Base-by-base conservation (phyloP, 2,797 vertebrate species). In the Hoplostethus atlanticus region DNA sequence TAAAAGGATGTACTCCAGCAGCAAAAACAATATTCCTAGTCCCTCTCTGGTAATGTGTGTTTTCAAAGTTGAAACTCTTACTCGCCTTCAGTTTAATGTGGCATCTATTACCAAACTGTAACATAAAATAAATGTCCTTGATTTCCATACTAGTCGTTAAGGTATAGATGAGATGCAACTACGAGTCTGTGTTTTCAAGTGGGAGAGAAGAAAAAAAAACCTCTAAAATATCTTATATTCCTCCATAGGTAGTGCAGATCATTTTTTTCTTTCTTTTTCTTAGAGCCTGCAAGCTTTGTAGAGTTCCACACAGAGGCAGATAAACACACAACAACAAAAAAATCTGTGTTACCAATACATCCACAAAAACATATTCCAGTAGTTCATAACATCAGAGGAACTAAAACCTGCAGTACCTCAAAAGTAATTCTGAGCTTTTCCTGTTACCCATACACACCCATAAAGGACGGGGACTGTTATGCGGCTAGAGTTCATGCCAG, bases 61-160 rank as follows among this genome's bases (percentile, higher is more conserved):
- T 96, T 94, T 93, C 94, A 94, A 96, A 96, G 94, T 95, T 94
- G 93, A 93, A 95, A 96, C 94, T 95, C 94, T 94, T 93, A 93
- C 92, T 95, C 90, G 94, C 93, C 92, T 94, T 94, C 94, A 94
- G 93, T 92, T 94, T 95, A 96, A 95, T 94, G 94, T 95, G 93
- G 90, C 94, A 92, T 94, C 93, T 93, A 95, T 94, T 95, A 95
- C 89, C 87, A 84, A 92, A 92, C 92, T 92, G 93, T 94, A 94
- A 93, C 91, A 94, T 93, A 88, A 91, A 95, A 93, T 91, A 94
- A 94, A 94, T 92, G 92, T 86, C 90, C 90, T 93, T 85, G 90
- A 92, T 94, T 94, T 94, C 92, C 89, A 93, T 93, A 94, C 77
- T 76, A 84, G 91, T 92, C 90, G 70, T 94, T 94, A 93, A 92